Percentiles rank a stretch among this genome's conserved stretches.
Conservation (phyloP, 1,140 invertebrate genomes). For the Heliothis subflexa region DNA sequence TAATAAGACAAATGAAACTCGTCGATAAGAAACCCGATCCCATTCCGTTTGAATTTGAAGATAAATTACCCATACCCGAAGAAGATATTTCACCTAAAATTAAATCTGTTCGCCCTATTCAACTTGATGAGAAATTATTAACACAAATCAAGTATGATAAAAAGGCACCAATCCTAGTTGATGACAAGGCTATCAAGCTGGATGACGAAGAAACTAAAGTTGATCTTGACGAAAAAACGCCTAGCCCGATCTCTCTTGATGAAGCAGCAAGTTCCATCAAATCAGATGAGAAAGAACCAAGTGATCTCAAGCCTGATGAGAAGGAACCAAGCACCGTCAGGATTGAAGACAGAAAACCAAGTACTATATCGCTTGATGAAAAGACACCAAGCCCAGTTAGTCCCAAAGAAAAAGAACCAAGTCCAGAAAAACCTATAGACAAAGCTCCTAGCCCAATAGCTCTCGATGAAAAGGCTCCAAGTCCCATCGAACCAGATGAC, state of each 20-base stretch:
- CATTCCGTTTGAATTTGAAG: slow-evolving; percentile 26
- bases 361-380: neutral
- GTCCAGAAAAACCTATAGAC: neutral
- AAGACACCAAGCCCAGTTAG: neutral
- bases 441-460: neutral
- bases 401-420: neutral
- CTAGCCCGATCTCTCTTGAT: neutral
- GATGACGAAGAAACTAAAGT: neutral
- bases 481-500: neutral
- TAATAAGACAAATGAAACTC: slow-evolving; percentile 15
- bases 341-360: neutral
- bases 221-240: neutral
- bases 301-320: neutral
- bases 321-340: neutral
- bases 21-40: slow-evolving; percentile 2
- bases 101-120: neutral
- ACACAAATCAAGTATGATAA: slow-evolving; percentile 1
- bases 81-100: neutral
- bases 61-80: neutral
- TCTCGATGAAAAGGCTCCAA: neutral
- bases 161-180: slow-evolving; percentile 3
- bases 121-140: neutral
- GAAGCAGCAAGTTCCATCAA: neutral
- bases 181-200: neutral
- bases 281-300: neutral